Base-by-base conservation (phyloP, 2,888 invertebrate species). In the Coremacera marginata region DNA sequence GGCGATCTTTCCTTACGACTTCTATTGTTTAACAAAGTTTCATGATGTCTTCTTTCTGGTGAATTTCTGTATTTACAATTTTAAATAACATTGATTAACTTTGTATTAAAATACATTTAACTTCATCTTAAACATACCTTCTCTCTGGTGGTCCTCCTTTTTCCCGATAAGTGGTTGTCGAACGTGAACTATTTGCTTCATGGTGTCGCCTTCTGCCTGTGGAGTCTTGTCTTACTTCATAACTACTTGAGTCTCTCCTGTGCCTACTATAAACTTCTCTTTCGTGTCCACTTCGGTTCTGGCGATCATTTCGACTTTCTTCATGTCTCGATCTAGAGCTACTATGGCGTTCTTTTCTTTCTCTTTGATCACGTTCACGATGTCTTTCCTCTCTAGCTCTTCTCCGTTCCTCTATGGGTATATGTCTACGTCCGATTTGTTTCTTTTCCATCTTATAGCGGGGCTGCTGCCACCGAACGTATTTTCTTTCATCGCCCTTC, bases 301-400 rank as follows among this genome's bases (percentile, higher is more conserved):
- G 31, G 8, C 63, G 63, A 70, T 71, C 63, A 25, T 70, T 63
- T 3, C n/a, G 2, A 22, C 22, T 4, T 37, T 37, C 22, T 9
- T 16, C 44, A 37, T 75, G 77, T 70, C 72, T 76, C 0, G 79
- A 76, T 75, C 80, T 70, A 8, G 77, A 75, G 7, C 60, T 77
- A 44, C 70, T 70, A 44, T 60, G 57, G 14, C 8, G 34, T 65
- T 34, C 22, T 19, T 51, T 77, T 4, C 75, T 68, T 25, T 22
- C 62, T 57, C 62, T 27, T 22, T 49, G 70, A 1, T 79, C 79
- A 1, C 73, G 81, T 25, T 84, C 81, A 19, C 81, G 81, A 65
- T 87, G 88, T 0, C 88, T 82, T 19, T 81, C 81, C 49, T 84
- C 83, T 0, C 86, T 82, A 3, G 84, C 86, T 44, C 79, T 82